Percentiles rank a stretch among this genome's conserved stretches.
Conservation (phyloP, 2,797 vertebrate genomes). For the Moxostoma hubbsi region DNA sequence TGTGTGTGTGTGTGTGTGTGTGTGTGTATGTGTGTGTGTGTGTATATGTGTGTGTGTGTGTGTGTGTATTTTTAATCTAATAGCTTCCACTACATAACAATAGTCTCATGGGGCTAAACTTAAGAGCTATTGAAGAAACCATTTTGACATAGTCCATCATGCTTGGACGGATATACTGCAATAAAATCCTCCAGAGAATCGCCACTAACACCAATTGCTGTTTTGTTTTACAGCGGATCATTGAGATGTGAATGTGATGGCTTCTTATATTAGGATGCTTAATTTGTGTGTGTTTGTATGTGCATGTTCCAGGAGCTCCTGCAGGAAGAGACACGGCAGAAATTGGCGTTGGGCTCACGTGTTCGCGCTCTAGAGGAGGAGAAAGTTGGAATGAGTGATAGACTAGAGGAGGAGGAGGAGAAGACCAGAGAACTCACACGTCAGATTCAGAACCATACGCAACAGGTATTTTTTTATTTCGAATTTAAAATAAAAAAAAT, state of each 20-base stretch:
- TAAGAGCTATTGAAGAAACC: conserved; percentile 5
- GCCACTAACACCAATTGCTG: neutral
- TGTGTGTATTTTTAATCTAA: conserved; percentile 7
- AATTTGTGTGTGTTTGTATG: conserved; percentile 11
- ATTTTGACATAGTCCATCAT: neutral
- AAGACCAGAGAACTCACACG: conserved; percentile 79
- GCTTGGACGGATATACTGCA: neutral
- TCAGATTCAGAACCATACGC: conserved; percentile 84
- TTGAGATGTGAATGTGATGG: neutral
- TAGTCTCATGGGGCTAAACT: neutral
- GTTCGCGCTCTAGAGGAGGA: conserved; percentile 87
- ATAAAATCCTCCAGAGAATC: neutral
- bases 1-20: no score
- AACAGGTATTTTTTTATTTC: conserved; percentile 77
- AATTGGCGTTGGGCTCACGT: conserved; percentile 83
- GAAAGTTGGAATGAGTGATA: conserved; percentile 81
- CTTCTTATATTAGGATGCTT: conserved; percentile 5
- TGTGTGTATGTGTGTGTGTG: no score
- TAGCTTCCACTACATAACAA: neutral
- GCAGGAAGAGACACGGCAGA: conserved; percentile 89
- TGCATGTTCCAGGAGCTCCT: conserved; percentile 79
- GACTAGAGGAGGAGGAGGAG: conserved; percentile 88
- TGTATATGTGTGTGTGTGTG: neutral
- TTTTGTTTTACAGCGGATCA: neutral
- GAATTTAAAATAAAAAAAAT: no score